Conservation (phyloP, 2,888 invertebrate genomes). For the Diabrotica balteata region DNA sequence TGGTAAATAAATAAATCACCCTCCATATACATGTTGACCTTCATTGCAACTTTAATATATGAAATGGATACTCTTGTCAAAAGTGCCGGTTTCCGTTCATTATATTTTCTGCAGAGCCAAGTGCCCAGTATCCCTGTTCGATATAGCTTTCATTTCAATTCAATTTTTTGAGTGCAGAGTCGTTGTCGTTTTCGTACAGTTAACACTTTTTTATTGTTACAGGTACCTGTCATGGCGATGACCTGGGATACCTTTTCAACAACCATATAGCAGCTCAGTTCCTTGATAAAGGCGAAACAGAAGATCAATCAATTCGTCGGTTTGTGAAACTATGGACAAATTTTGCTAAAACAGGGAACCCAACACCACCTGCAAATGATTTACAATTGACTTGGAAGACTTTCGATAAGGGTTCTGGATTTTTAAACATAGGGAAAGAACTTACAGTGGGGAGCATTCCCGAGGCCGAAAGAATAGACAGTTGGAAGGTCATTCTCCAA, state of each 20-base stretch:
- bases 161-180: too few relatives aligned
- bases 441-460: slow-evolving; percentile 42
- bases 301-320: slow-evolving; percentile 37
- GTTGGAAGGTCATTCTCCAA: slow-evolving; percentile 40
- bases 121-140: too few relatives aligned
- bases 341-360: slow-evolving; percentile 47
- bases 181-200: too few relatives aligned
- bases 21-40: too few relatives aligned
- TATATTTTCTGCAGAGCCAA: too few relatives aligned
- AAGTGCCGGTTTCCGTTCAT: too few relatives aligned
- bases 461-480: slow-evolving; percentile 45
- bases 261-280: slow-evolving; percentile 16
- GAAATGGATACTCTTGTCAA: too few relatives aligned
- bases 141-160: too few relatives aligned
- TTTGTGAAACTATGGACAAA: slow-evolving; percentile 48
- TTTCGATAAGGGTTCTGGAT: slow-evolving; percentile 39
- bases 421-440: slow-evolving; percentile 49
- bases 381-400: slow-evolving; percentile 43
- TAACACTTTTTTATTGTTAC: slow-evolving; percentile 3
- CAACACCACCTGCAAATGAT: slow-evolving; percentile 36
- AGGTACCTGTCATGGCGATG: slow-evolving; percentile 46
- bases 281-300: slow-evolving; percentile 25
- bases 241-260: slow-evolving; percentile 45
- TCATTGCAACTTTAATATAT: too few relatives aligned
- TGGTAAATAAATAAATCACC: too few relatives aligned